Evolutionary conservation across 2,888 invertebrate genomes (phyloP).

Genomic region (Athetis lepigone): DNA sequence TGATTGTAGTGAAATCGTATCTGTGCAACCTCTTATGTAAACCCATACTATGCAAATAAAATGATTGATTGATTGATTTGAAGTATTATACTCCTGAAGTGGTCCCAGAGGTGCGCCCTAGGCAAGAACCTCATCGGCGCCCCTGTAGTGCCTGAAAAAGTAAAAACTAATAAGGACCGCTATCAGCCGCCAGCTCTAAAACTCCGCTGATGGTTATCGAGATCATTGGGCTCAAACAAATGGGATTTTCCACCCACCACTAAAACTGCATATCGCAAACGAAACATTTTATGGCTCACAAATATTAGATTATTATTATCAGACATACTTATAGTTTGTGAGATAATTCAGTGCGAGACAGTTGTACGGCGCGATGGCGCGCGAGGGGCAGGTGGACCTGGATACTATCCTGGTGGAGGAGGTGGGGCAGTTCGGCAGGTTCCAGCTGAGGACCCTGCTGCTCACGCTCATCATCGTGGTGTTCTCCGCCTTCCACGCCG

Average conservation of each 20-base stretch:
- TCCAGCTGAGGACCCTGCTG: constrained; percentile 70
- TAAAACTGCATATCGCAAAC: constrained; percentile 33
- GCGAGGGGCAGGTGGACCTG: constrained; percentile 33
- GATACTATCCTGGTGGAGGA: constrained; percentile 76
- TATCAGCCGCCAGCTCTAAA: no score
- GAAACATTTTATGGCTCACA: constrained; percentile 10
- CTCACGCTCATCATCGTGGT: constrained; percentile 70
- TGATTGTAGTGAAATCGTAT: no score
- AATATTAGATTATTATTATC: constrained; percentile 35
- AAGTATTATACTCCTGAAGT: no score
- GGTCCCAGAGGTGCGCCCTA: no score
- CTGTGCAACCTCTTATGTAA: no score
- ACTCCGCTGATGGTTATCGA: no score
- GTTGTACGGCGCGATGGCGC: constrained; percentile 13
- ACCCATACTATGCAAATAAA: no score
- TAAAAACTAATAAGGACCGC: no score
- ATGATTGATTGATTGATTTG: no score
- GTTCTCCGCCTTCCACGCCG: constrained; percentile 72
- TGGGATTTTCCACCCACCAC: background rate
- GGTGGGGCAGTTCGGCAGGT: constrained; percentile 78
- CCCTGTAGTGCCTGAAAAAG: no score
- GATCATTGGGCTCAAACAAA: background rate
- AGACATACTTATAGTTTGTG: background rate
- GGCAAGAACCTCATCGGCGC: no score
- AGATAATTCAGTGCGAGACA: constrained; percentile 26